Evolutionary conservation across 2,888 invertebrate genomes (phyloP).

Genomic region (Diploptera punctata): DNA sequence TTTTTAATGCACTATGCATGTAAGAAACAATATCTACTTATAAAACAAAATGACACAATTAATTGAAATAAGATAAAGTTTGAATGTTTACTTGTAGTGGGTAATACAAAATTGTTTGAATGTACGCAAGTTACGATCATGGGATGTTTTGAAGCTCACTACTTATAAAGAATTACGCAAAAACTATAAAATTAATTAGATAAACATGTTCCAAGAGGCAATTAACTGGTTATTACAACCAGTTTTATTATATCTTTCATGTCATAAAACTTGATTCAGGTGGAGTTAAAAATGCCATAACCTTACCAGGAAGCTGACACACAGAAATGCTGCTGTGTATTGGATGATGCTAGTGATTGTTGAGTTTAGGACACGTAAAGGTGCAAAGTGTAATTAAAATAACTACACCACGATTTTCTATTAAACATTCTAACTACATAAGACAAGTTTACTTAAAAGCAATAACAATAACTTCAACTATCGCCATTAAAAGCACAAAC

Average conservation of each 20-base stretch:
- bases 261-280: conserved; percentile 10
- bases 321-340: neutral
- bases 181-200: conserved; percentile 40
- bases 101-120: conserved; percentile 3
- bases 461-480: no score
- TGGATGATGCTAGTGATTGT: neutral
- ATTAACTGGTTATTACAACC: conserved; percentile 4
- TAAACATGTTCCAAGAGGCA: conserved; percentile 36
- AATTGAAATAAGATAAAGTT: no score
- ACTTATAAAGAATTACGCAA: conserved; percentile 27
- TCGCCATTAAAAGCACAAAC: no score
- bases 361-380: neutral
- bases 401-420: no score
- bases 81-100: no score
- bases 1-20: no score
- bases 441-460: no score
- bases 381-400: neutral
- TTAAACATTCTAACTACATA: no score
- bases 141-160: neutral
- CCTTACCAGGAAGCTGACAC: neutral
- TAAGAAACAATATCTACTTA: no score
- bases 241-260: neutral
- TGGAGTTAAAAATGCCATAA: conserved; percentile 15
- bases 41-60: no score
- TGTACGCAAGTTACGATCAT: neutral